Percentiles rank a stretch among this genome's conserved stretches.
Conservation (phyloP, 2,113 vertebrate genomes). For the Thomomys bottae region DNA sequence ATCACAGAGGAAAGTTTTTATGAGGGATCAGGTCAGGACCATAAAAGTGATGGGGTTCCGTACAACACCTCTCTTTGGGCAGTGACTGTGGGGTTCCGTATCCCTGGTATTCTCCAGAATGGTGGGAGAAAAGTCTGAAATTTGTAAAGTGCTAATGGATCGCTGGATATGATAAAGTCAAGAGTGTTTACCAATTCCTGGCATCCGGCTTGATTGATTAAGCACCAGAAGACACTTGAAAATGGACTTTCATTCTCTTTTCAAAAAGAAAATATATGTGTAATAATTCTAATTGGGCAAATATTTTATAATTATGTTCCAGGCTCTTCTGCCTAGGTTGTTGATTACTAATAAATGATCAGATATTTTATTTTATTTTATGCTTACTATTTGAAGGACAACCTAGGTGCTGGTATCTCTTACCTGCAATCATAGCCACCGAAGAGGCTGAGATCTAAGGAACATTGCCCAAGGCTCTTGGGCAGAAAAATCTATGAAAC, state of each 20-base stretch:
- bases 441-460: too few species aligned
- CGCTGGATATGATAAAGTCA: not conserved
- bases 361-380: not conserved
- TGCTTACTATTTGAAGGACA: not conserved
- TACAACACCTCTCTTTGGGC: not conserved
- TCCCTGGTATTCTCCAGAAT: not conserved
- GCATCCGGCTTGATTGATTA: not conserved
- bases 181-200: not conserved
- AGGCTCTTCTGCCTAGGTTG: not conserved
- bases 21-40: constrained; percentile 38
- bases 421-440: too few species aligned
- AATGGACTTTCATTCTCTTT: not conserved
- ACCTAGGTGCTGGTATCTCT: too few species aligned
- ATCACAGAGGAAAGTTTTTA: constrained; percentile 62
- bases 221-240: not conserved
- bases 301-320: not conserved
- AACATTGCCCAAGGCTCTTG: too few species aligned
- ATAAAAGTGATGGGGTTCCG: constrained; percentile 46
- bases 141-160: not conserved
- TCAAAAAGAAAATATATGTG: not conserved
- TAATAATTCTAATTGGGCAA: not conserved
- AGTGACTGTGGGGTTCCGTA: not conserved
- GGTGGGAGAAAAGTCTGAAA: not conserved
- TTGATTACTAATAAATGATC: not conserved
- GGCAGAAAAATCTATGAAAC: too few species aligned